Evolutionary conservation across 2,888 invertebrate species (phyloP), one percentile per base, ranked within the genome.

Genomic region (Diarsia brunnea): DNA sequence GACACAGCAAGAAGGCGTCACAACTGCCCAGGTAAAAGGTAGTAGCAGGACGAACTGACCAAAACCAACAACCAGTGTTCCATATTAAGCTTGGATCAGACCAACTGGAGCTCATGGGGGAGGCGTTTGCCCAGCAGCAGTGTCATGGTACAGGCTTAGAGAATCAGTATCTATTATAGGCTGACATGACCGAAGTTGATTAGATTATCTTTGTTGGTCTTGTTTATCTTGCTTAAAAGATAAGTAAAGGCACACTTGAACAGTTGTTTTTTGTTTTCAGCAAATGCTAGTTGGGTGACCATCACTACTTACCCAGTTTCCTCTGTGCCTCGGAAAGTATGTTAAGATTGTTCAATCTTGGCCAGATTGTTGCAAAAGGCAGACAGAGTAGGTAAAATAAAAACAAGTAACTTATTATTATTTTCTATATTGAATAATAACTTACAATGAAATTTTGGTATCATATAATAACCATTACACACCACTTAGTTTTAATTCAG

Each of bases 361-460:
- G 1, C 4, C 21, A 11, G 21, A 2, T 64, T 69, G 5, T 38
- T 10, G 12, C 21, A 27, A 53, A 3, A 4, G 5, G 14, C 8
- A 12, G 43, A 16, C 43, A 63, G 21, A 53, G 45, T 10, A 73
- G 55, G 27, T 45, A 43, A 75, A 82, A 85, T 75, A 69, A 82
- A 81, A 76, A 60, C 68, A 77, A 67, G 19, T 4, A 63, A 10
- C 0, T 43, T 38, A 60, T 11, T 69, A 43, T 51, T 27, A 67
- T 49, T 11, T 76, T 70, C 8, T 73, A 73, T 73, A 16, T 77
- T 85, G 73, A 83, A 66, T 60, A 69, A 47, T 49, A 31, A 49
- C 51, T 73, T 76, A 49, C 85, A 81, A 66, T 64, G 7, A 24
- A 73, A 73, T 76, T 69, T 82, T 43, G n/a, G 27, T 65, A 58